Evolutionary conservation across 2,888 invertebrate species (phyloP), one percentile per base, ranked within the genome.

Genomic region (Pristionchus mayeri): DNA sequence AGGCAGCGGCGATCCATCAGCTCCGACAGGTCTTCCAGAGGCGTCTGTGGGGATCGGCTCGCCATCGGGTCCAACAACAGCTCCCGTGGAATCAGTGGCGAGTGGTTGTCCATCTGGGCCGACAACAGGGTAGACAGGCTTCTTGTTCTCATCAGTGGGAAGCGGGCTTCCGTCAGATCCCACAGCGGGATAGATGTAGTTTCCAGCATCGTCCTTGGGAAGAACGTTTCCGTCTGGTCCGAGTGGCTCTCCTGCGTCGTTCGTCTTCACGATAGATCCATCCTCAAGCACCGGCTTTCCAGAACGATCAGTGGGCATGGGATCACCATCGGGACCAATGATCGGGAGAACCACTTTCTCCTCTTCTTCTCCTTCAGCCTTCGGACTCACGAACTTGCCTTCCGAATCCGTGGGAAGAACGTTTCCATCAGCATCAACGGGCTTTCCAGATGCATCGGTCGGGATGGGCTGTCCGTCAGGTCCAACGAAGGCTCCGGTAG

Each of bases 171-270:
- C 85, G 48, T 87, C 88, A 30, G 86, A 85, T n/a, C 85, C 86
- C 6, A 86, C 57, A 27, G 88, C 86, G 37, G 86, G 86, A 80
- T 84, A 40, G 75, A 78, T 50, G 50, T 50, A 78, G 78, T 48
- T 50, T 34, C 90, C 90, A 34, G 80, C 76, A 27, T 80, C 75
- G 76, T 91, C 89, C 16, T 87, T 89, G n/a, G 88, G 86, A 34
- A 91, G 60, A 24, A 86, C 82, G 3, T 84, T 60, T 37, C 88
- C 89, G 78, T 89, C 88, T 2, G 86, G 85, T 54, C 85, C 87
- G 30, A 88, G 76, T 1, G 85, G 83, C 0, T 83, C 84, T 37
- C 75, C 75, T n/a, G 24, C 40, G 7, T 75, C 75, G 24, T 75
- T 44, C 16, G 86, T 52, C 34, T 57, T 67, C 37, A 88, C 78